Conservation (phyloP, 1,140 invertebrate species). For the Hyles euphorbiae region DNA sequence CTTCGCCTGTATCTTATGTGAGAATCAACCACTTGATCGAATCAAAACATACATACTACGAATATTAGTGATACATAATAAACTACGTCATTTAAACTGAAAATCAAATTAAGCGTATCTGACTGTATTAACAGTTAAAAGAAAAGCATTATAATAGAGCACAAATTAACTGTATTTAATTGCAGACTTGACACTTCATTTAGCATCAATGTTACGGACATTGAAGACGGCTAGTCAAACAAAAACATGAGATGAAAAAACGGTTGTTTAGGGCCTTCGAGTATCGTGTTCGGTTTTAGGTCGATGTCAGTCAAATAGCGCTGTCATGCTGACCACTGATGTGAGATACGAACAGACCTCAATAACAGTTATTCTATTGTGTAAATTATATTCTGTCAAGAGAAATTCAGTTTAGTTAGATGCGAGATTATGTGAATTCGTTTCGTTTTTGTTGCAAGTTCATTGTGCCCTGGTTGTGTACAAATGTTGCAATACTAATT, state of each 20-base stretch:
- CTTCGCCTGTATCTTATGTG: too few species aligned
- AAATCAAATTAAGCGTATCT: conserved; percentile 4
- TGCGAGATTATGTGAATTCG: background rate
- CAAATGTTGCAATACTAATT: too few species aligned
- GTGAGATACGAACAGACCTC: conserved; percentile 38
- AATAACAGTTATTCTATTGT: conserved; percentile 51
- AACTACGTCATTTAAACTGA: too few species aligned
- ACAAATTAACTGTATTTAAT: conserved; percentile 17
- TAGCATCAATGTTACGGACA: conserved; percentile 40
- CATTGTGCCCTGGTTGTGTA: too few species aligned
- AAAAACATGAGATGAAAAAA: conserved; percentile 33
- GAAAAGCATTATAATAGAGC: background rate
- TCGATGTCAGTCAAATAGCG: conserved; percentile 50
- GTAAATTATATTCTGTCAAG: conserved; percentile 8
- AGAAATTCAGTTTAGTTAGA: conserved; percentile 10
- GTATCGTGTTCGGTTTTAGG: conserved; percentile 30
- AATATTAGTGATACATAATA: too few species aligned
- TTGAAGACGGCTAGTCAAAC: conserved; percentile 30
- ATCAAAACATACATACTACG: too few species aligned
- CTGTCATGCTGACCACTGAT: conserved; percentile 43
- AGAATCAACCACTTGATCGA: too few species aligned
- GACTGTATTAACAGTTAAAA: conserved; percentile 26
- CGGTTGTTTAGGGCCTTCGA: conserved; percentile 7
- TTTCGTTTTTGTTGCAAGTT: background rate
- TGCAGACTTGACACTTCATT: conserved; percentile 34